A percentile compares a stretch with the other conserved stretches of the same genome.
phyloP scores from a whole-genome alignment of 2,797 vertebrate genomes.

The Hipposideros larvatus region DNA sequence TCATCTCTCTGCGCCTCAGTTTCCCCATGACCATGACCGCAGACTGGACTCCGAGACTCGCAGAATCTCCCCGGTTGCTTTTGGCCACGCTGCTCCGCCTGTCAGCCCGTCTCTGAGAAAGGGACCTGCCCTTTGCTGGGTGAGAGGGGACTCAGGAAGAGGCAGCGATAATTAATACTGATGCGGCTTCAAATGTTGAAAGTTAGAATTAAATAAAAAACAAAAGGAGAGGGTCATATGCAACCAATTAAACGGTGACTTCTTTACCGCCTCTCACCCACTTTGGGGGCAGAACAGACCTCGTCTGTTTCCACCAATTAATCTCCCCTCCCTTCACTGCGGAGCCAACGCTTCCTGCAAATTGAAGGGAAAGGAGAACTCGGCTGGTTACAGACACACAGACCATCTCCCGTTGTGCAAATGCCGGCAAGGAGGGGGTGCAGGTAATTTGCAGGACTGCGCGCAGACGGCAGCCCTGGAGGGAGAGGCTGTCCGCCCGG shows the following conservation, averaged over 20 bases:
- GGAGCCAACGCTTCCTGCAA: neutral
- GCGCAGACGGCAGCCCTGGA: neutral
- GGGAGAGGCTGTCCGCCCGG: rapidly evolving
- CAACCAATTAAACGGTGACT: constrained; percentile 35
- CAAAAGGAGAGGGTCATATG: constrained; percentile 18
- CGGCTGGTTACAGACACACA: neutral
- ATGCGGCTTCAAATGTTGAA: constrained; percentile 49
- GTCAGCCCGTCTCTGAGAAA: constrained; percentile 23
- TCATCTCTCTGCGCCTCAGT: neutral
- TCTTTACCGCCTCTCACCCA: neutral
- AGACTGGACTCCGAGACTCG: neutral
- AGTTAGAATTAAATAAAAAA: constrained; percentile 47
- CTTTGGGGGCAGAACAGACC: neutral
- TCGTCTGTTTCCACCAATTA: neutral
- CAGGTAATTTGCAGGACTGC: neutral
- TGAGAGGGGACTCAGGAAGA: neutral
- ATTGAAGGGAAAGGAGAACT: neutral
- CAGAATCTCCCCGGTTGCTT: rapidly evolving
- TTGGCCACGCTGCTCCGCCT: rapidly evolving
- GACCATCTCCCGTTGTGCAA: neutral
- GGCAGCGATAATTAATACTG: neutral
- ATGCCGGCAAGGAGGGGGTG: neutral
- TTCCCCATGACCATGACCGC: neutral
- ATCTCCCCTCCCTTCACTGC: neutral
- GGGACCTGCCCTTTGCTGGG: constrained; percentile 34